phyloP scores from a whole-genome alignment of 1,140 invertebrate genomes.

The Bombus terrestris region DNA sequence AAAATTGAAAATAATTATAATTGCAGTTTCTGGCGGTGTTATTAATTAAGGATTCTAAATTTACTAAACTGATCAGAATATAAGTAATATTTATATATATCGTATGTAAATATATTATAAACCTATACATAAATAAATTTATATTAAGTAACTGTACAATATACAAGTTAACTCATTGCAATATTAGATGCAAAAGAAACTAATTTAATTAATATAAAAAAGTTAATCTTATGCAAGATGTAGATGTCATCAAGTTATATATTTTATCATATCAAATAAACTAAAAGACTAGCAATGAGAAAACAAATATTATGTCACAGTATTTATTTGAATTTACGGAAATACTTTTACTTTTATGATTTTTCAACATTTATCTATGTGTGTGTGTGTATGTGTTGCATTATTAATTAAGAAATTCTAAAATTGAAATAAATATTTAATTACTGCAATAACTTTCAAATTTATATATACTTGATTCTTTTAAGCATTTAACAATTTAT shows the following conservation, averaged over 20 bases:
- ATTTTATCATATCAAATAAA: conserved; percentile 23
- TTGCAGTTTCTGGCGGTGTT: background rate
- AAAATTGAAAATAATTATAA: conserved; percentile 11
- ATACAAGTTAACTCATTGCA: conserved; percentile 37
- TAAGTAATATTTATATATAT: conserved; percentile 48
- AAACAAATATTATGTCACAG: conserved; percentile 54
- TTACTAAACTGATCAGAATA: conserved; percentile 36
- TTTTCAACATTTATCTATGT: conserved; percentile 23
- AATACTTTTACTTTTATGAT: conserved; percentile 26
- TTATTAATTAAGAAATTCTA: conserved; percentile 10
- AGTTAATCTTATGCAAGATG: conserved; percentile 36
- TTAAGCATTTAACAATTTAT: conserved; percentile 23
- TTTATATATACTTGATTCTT: conserved; percentile 14
- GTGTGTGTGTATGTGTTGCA: background rate
- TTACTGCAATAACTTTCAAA: conserved; percentile 7
- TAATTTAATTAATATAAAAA: conserved; percentile 45
- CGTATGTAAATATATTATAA: conserved; percentile 14
- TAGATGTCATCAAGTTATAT: conserved; percentile 12
- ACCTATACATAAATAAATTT: conserved; percentile 38
- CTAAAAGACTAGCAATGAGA: conserved; percentile 57
- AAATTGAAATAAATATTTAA: conserved; percentile 26
- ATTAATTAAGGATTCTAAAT: conserved; percentile 35
- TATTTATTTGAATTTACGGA: conserved; percentile 61
- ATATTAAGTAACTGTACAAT: conserved; percentile 36
- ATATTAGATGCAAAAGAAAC: conserved; percentile 24